phyloP scores from a whole-genome alignment of 2,888 invertebrate species.

The Catotricha subobsoleta region DNA sequence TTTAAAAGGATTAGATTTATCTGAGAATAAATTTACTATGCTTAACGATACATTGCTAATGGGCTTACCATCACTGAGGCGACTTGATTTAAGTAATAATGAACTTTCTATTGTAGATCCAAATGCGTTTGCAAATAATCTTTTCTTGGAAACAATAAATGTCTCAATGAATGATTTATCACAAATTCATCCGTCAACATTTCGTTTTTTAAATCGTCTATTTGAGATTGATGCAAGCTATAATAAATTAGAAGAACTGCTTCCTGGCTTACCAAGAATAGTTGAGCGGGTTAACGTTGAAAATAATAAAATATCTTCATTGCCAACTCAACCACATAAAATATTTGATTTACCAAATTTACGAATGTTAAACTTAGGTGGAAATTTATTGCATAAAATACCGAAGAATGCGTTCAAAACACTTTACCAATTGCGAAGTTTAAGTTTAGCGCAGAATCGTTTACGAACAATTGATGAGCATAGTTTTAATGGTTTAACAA shows the following conservation, averaged over 20 bases:
- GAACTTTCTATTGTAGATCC: constrained; percentile 50
- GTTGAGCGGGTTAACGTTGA: constrained; percentile 55
- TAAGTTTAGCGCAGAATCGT: constrained; percentile 56
- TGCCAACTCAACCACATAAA: constrained; percentile 47
- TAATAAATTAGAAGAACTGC: constrained; percentile 53
- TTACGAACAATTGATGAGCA: constrained; percentile 49
- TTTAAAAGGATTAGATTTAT: constrained; percentile 66
- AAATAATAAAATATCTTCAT: constrained; percentile 47
- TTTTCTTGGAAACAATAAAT: constrained; percentile 60
- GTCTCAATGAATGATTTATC: constrained; percentile 57
- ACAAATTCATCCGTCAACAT: constrained; percentile 55
- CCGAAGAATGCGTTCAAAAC: constrained; percentile 44
- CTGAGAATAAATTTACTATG: constrained; percentile 52
- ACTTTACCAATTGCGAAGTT: constrained; percentile 44
- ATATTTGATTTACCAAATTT: constrained; percentile 54
- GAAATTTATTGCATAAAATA: constrained; percentile 54
- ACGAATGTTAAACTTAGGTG: constrained; percentile 54
- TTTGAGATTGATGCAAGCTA: constrained; percentile 62
- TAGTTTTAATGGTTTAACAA: constrained; percentile 48
- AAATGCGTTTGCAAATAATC: constrained; percentile 50
- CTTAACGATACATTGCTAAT: constrained; percentile 53
- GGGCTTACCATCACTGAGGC: constrained; percentile 55
- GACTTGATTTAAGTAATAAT: constrained; percentile 61
- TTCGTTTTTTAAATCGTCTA: constrained; percentile 52
- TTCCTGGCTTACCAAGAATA: constrained; percentile 60